Percentiles rank a stretch among this genome's conserved stretches.
These are phyloP conservation scores for Mastomys coucha DNA, from an alignment of 2,113 vertebrate genomes.

Conservation along the genomic window DNA sequence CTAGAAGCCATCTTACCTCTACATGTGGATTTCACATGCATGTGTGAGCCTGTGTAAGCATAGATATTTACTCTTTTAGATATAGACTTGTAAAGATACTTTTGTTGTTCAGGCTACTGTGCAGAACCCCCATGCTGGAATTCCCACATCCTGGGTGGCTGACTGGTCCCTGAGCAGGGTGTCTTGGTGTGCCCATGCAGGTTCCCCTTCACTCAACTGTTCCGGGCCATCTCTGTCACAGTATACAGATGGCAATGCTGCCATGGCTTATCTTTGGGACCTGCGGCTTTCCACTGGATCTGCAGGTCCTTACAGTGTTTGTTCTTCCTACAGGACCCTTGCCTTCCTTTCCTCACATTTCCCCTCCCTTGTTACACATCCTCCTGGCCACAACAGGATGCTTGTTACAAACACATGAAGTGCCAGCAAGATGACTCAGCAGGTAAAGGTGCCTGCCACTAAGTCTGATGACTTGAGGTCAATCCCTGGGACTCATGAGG, in stretches of 20 bases:
- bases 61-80: background rate
- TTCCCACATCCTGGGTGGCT: background rate
- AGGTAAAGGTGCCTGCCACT: background rate
- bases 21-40: accelerated
- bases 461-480: background rate
- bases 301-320: background rate
- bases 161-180: accelerated
- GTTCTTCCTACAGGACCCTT: background rate
- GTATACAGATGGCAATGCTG: accelerated
- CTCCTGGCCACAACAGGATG: background rate
- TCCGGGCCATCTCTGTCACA: accelerated
- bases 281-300: accelerated
- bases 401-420: background rate
- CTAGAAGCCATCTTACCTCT: background rate
- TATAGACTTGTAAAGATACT: background rate
- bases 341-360: accelerated
- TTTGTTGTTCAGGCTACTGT: no score
- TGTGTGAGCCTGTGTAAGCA: no score
- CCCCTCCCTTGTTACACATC: background rate
- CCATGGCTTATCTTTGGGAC: background rate
- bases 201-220: no score
- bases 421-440: background rate
- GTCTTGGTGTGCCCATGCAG: no score
- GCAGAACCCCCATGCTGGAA: accelerated
- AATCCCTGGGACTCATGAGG: background rate